These are phyloP conservation scores for Carcina quercana DNA, from an alignment of 2,888 invertebrate genomes.

Conservation along the genomic window DNA sequence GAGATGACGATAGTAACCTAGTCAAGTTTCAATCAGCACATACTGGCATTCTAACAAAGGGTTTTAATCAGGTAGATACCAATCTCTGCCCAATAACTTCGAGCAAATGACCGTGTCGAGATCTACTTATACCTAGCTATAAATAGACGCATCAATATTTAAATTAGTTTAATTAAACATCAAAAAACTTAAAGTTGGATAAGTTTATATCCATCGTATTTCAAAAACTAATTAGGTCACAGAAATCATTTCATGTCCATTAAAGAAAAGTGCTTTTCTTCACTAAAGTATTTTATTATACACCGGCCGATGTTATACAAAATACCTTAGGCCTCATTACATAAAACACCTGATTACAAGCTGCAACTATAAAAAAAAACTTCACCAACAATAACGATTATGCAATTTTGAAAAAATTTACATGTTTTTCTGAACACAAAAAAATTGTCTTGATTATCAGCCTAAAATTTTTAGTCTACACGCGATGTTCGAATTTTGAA, in stretches of 20 bases:
- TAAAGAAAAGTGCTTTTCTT: conserved; percentile 48
- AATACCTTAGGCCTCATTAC: conserved; percentile 52
- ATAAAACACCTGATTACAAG: conserved; percentile 64
- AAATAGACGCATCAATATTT: no score
- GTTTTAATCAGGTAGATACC: no score
- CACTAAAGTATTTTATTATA: conserved; percentile 66
- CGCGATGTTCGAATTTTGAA: conserved; percentile 62
- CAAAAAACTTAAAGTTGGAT: no score
- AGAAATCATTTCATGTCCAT: conserved; percentile 18
- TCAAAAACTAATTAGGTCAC: background rate
- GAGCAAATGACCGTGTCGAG: no score
- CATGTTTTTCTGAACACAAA: conserved; percentile 22
- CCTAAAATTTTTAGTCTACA: conserved; percentile 37
- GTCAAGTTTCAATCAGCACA: no score
- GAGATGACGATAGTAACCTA: no score
- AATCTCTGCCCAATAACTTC: no score
- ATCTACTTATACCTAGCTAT: no score
- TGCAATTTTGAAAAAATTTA: conserved; percentile 58
- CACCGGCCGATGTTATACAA: conserved; percentile 59
- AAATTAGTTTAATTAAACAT: no score
- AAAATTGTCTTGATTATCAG: conserved; percentile 27
- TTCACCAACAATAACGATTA: conserved; percentile 66
- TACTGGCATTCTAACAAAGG: no score
- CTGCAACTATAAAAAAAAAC: conserved; percentile 61
- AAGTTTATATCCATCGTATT: conserved; percentile 27